These are phyloP conservation scores for Schizopygopsis malacanthus DNA, from an alignment of 2,797 vertebrate species.

Conservation along the genomic window DNA sequence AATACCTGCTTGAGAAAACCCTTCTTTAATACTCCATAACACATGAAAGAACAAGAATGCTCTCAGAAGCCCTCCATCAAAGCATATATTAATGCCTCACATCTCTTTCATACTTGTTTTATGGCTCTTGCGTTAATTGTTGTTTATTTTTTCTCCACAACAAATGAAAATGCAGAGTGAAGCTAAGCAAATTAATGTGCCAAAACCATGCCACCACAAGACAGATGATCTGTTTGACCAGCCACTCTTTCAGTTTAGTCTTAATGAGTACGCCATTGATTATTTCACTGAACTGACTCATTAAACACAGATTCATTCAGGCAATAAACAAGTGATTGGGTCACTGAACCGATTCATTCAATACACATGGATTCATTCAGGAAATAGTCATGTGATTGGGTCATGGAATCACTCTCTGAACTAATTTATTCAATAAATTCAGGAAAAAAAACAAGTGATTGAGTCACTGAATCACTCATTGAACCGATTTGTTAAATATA, in stretches of 20 bases:
- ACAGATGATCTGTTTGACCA: not conserved
- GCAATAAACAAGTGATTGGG: not conserved
- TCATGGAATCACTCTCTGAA: too few species aligned
- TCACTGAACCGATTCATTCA: not conserved
- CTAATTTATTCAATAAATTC: not conserved
- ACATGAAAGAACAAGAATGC: conserved; percentile 68
- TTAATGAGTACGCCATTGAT: not conserved
- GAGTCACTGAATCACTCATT: not conserved
- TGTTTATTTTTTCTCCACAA: conserved; percentile 62
- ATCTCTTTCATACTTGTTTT: conserved; percentile 62
- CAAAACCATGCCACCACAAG: not conserved
- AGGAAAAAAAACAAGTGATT: not conserved
- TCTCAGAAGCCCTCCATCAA: conserved; percentile 70
- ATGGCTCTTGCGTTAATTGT: conserved; percentile 65
- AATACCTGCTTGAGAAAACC: conserved; percentile 69
- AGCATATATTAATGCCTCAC: conserved; percentile 65
- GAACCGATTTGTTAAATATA: not conserved
- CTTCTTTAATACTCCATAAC: conserved; percentile 71
- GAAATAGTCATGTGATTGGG: too few species aligned
- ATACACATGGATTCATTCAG: too few species aligned
- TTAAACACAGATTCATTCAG: not conserved
- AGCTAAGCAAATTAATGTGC: not conserved
- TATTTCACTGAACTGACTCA: not conserved
- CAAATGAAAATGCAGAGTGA: conserved; percentile 55
- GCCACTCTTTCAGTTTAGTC: not conserved